A percentile compares a stretch with the other conserved stretches of the same genome.
Evolutionary conservation across 2,113 vertebrate genomes (phyloP).

Genomic region (Chlorodrepanis virens): DNA sequence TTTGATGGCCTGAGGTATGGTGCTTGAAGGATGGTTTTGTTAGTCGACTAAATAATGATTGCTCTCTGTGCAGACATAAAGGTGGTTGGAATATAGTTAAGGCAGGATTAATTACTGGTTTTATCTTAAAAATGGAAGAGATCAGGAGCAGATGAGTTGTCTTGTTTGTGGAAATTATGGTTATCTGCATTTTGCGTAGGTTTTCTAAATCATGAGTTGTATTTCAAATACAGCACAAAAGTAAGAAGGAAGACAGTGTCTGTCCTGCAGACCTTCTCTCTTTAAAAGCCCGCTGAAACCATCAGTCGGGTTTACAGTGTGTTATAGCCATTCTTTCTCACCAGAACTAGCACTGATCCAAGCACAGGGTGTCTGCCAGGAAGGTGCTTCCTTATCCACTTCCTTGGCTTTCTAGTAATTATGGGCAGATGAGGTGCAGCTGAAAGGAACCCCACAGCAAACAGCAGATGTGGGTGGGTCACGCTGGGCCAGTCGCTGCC

Average conservation of each 20-base stretch:
- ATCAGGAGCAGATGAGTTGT: not conserved
- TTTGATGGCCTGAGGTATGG: not conserved
- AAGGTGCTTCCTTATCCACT: not conserved
- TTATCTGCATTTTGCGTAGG: not conserved
- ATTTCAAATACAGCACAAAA: not conserved
- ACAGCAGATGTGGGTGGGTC: not conserved
- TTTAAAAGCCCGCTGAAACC: not conserved
- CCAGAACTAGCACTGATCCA: not conserved
- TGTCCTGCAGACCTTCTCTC: not conserved
- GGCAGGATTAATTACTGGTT: not conserved
- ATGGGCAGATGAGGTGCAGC: rapidly evolving
- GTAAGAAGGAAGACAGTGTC: not conserved
- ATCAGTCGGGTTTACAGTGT: rapidly evolving
- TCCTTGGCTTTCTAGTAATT: not conserved
- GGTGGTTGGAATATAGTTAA: not conserved
- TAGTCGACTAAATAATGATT: not conserved
- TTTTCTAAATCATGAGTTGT: not conserved
- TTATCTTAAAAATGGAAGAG: not conserved
- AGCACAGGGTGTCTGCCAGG: not conserved
- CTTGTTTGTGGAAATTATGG: not conserved
- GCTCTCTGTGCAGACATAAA: not conserved
- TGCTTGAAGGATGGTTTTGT: not conserved
- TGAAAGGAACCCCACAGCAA: rapidly evolving
- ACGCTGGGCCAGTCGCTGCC: not conserved
- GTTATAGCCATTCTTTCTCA: not conserved